Base-by-base conservation (phyloP, 2,797 vertebrate species). In the Hydrolagus colliei region DNA sequence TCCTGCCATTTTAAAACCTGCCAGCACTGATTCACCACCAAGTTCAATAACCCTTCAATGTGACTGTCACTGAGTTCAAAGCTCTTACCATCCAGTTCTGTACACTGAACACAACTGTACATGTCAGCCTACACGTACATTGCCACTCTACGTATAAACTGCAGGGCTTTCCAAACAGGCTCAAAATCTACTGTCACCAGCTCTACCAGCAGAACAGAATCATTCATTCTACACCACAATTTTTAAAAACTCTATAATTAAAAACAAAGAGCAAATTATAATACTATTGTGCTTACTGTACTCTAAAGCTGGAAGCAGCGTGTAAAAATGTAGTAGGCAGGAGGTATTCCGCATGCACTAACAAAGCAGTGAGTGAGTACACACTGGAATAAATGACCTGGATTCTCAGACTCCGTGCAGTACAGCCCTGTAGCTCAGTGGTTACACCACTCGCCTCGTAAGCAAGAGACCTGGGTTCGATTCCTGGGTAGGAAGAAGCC, bases 21-120 rank as follows among this genome's bases (percentile, higher is more conserved):
- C 79, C 79, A 84, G 65, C 65, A 68, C 32, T 52, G 79, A 84
- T 84, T 71, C 79, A 84, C 79, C 65, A 84, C 20, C 27, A 63
- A 71, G 79, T 84, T 84, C 79, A 84, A 71, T 35, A 84, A 71
- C 79, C 65, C 79, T 71, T 71, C 27, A 84, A 84, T 41, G 79
- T 84, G 71, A 84, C 79, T 68, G 18, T 71, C 71, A 84, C 65
- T n/a, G 65, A 52, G 79, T 67, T 84, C 79, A 84, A 52, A 71
- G 79, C 79, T 71, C 79, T 84, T 67, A 35, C 18, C 41, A 84
- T 52, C 79, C 79, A 84, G 27, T 84, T 52, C 65, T 84, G 14
- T 68, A 52, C 20, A 41, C 18, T 71, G 65, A 84, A 84, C 32
- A 52, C 27, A 82, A 68, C 78, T 68, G 78, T 63, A 82, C 79